Evolutionary conservation across 1,140 invertebrate species (phyloP), one percentile per base, ranked within the genome.

Genomic region (Conus ventricosus): DNA sequence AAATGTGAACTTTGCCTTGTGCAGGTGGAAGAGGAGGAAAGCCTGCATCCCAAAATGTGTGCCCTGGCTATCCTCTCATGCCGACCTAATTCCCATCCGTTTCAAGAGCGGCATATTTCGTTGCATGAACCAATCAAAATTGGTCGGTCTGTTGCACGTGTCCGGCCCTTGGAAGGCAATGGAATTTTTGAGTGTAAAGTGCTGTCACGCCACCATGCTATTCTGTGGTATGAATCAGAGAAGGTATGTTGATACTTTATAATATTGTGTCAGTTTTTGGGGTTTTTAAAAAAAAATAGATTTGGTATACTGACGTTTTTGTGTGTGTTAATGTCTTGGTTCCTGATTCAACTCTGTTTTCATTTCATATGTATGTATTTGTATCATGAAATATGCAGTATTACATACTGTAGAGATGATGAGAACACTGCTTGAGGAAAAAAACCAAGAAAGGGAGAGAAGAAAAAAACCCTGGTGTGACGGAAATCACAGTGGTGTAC

Each of bases 101-200:
- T 99, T 90, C 95, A 97, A 95, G 97, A 97, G 86, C 95, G 97
- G 55, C 97, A 96, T 23, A 96, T 98, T 54, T 95, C 95, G 82
- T 95, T 98, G 27, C 96, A 97, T 92, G 96, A 97, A 92, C 96
- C 97, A 54, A 96, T 97, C 75, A 98, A 98, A 95, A 97, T 99
- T 92, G 99, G 99, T 0, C 96, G 99, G 87, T 98, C 99, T 60
- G 98, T 99, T 54, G 98, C 98, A 82, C 96, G 98, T 90, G 97
- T 97, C 63, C 96, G 97, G 94, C 97, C 98, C 5, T 96, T 97
- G 63, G 95, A 96, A 53, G 97, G 97, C 90, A 97, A 97, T 95
- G 98, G 98, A 10, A 99, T 99, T 93, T 99, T 99, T 95, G 99
- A 99, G 95, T 99, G 99, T 95, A 99, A 99, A 96, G 99, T 99